Conservation (phyloP, 64 coral and sea anemone species). For the Astreopora myriophthalma region DNA sequence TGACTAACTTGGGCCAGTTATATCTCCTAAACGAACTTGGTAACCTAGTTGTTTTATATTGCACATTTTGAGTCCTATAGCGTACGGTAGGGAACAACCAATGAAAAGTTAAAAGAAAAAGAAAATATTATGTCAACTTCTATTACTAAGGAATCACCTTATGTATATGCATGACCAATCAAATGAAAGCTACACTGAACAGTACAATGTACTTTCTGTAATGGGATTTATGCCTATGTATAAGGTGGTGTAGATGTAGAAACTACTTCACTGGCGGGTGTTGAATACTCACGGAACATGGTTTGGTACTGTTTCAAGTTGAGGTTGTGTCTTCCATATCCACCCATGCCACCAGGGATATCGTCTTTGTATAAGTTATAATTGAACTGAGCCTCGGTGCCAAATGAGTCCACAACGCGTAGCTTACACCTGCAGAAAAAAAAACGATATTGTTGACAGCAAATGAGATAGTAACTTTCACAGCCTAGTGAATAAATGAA, state of each 20-base stretch:
- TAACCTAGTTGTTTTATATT: too few species aligned
- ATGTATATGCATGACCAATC: background rate
- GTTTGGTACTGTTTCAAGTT: conserved; percentile 93
- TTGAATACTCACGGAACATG: conserved; percentile 90
- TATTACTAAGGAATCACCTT: too few species aligned
- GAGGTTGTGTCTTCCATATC: conserved; percentile 85
- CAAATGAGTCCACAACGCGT: conserved; percentile 96
- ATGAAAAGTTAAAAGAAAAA: too few species aligned
- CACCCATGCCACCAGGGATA: conserved; percentile 76
- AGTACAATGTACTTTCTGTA: too few species aligned
- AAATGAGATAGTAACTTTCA: too few species aligned
- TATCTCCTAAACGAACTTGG: too few species aligned
- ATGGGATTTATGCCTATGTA: background rate
- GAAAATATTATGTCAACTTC: too few species aligned
- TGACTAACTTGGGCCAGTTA: too few species aligned
- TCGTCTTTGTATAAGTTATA: conserved; percentile 77
- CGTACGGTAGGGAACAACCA: too few species aligned
- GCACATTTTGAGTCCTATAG: too few species aligned
- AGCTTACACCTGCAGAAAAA: conserved; percentile 77
- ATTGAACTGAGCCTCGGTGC: conserved; percentile 98
- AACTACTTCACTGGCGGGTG: background rate
- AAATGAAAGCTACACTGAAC: background rate
- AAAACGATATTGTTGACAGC: background rate
- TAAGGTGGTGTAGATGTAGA: background rate
- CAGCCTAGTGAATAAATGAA: too few species aligned